Evolutionary conservation across 1,140 invertebrate genomes (phyloP), one percentile per base, ranked within the genome.

Genomic region (Drosophila albomicans): DNA sequence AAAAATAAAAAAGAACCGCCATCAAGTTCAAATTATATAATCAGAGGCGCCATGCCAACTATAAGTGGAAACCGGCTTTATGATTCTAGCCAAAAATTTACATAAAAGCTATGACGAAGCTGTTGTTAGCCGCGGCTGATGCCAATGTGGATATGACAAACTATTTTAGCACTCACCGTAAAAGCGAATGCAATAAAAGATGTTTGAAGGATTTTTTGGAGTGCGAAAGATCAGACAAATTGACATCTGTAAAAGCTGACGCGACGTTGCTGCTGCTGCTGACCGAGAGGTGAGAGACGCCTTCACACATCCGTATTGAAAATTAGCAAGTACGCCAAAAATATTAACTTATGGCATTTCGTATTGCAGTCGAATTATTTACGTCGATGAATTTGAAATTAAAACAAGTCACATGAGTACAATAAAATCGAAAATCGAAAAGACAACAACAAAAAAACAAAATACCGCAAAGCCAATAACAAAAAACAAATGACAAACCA

Each of bases 351-450:
- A 70, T 64, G 69, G 30, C n/a, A 58, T 65, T 79, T 72, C 62
- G 78, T 54, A 54, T 64, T 88, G 84, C 80, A 89, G 75, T 70
- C 69, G n/a, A 35, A 67, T 75, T 78, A 69, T 81, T 68, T 73
- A 72, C 15, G 46, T 20, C 58, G 30, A 74, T 79, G 66, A 67
- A 77, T 71, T 68, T 69, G 57, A 65, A 43, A 56, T 56, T 61
- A 69, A 25, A 70, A 13, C 71, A 64, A 78, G 70, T 88, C 84
- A 87, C 84, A 87, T 81, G 84, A 79, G 54, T 48, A 25, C 41
- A 71, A 75, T 71, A 59, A 63, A 61, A 64, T 28, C 49, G 59
- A 73, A 77, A 51, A 32, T 7, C 43, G 20, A 25, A 25, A 25
- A 25, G 20, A 25, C 20, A 4, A 25, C 3, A 25, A 25, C 3